Evolutionary conservation across 2,888 invertebrate genomes (phyloP), one percentile per base, ranked within the genome.

Genomic region (Stratiomys singularior): DNA sequence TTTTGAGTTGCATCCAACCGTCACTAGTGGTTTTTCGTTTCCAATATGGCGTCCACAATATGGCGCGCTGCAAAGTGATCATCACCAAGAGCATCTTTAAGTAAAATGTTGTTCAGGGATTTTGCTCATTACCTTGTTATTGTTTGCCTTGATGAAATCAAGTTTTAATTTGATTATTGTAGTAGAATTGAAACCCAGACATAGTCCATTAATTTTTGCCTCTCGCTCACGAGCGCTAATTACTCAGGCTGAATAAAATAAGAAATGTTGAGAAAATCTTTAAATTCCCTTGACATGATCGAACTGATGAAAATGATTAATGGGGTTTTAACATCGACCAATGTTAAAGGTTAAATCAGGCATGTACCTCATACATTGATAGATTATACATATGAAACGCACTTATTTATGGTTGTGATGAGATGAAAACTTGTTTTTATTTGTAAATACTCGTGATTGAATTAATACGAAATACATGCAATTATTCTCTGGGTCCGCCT

Each of bases 71-170:
- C n/a, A n/a, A n/a, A n/a, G n/a, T n/a, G n/a, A n/a, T 52, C 52
- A 13, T 9, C 18, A 52, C 15, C 15, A 4, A 5, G 4, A 11
- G 25, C 58, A 23, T 60, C 58, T n/a, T 60, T 21, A 3, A 18
- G 25, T 23, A 21, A 60, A 60, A 60, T 25, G 23, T 60, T 60
- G 25, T 60, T 60, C 58, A 60, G 58, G 58, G 58, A n/a, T 60
- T 60, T n/a, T 25, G 23, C 18, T 60, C 21, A 21, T 25, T 25
- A 60, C 25, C 58, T 11, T 60, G 2, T 23, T 60, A 60, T 60
- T 60, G 58, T 60, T 60, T 60, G 25, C 58, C 58, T 60, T 60
- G 58, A 60, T 60, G 58, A 18, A 9, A 25, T 60, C 58, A 60
- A 60, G 23, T 25, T 60, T 60, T 60, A 25, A 60, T 60, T 60